Conservation (phyloP, 37 sponge, comb jelly and placozoan species). For the Halisarca cf. caerulea region DNA sequence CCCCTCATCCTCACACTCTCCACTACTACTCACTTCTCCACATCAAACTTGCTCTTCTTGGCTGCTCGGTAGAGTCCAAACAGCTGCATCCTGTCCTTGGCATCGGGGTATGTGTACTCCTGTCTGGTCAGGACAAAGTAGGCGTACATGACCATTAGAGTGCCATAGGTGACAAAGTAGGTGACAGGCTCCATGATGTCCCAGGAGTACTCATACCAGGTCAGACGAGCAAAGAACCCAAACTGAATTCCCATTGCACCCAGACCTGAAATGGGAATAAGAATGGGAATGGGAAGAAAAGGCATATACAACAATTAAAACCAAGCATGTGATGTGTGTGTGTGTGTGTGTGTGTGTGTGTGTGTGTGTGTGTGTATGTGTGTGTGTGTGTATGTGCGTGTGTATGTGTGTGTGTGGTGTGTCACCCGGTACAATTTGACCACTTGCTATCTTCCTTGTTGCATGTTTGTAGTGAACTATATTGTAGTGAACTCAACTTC, state of each 20-base stretch:
- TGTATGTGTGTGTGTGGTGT: too few species aligned
- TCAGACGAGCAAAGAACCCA: conserved; percentile 95
- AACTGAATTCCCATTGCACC: conserved; percentile 82
- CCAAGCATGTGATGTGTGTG: too few species aligned
- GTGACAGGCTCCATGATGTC: conserved; percentile 99
- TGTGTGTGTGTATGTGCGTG: too few species aligned
- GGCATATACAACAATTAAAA: too few species aligned
- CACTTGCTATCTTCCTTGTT: too few species aligned
- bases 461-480: too few species aligned
- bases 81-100: conserved; percentile 73
- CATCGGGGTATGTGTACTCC: conserved; percentile 86
- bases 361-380: too few species aligned
- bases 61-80: conserved; percentile 66
- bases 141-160: conserved; percentile 76
- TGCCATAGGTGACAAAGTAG: conserved; percentile 88
- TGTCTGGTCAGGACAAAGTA: conserved; percentile 93
- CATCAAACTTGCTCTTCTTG: conserved; percentile 73
- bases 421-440: too few species aligned
- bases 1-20: conserved; percentile 72
- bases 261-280: conserved; percentile 21
- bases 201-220: conserved; percentile 98
- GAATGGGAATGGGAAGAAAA: too few species aligned
- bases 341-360: too few species aligned
- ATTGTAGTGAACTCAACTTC: too few species aligned
- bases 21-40: conserved; percentile 81